Base-by-base conservation (phyloP, 2,113 vertebrate species). In the Leptosomus discolor region DNA sequence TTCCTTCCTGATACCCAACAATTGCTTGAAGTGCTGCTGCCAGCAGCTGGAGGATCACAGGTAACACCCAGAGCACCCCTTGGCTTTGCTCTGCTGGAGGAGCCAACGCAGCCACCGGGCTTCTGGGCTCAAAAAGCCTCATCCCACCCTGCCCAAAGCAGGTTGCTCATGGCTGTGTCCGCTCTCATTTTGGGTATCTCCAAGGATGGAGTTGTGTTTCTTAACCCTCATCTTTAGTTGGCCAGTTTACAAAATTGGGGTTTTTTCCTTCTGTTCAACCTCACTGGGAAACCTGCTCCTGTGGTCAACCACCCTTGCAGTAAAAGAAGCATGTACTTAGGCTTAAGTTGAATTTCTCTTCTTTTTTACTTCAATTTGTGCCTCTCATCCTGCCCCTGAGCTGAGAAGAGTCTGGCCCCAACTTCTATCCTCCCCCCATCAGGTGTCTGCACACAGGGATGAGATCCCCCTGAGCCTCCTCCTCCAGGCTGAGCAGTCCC, bases 381-480 rank as follows among this genome's bases (percentile, higher is more conserved):
- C 12, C 24, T 74, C 50, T 61, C 7, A 12, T 5, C 58, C 54
- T 70, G 54, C 7, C 36, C 34, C 24, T 73, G 69, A 18, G 20
- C 20, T 37, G 60, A 43, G 57, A 34, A 89, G 41, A 23, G 39
- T 46, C 57, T 5, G 2, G 36, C 19, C 51, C 36, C 11, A 2
- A 26, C 53, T 63, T 41, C 70, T 50, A 46, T 9, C 3, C 27
- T 30, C 17, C 8, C 53, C 46, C 10, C 30, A 8, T 5, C 13
- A 5, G 53, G 30, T n/a, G 7, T 15, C 36, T 1, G 1, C 36
- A 61, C 34, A 16, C 15, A 5, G 1, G 32, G 37, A 19, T 0
- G 1, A 41, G 51, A 65, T 37, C 18, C n/a, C 43, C n/a, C 56
- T 14, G 46, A 65, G 13, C 54, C 20, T 30, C 36, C 73, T 68